These are phyloP conservation scores for Palythoa heliodiscus DNA, from an alignment of 92 coral and sea anemone genomes.

Conservation along the genomic window DNA sequence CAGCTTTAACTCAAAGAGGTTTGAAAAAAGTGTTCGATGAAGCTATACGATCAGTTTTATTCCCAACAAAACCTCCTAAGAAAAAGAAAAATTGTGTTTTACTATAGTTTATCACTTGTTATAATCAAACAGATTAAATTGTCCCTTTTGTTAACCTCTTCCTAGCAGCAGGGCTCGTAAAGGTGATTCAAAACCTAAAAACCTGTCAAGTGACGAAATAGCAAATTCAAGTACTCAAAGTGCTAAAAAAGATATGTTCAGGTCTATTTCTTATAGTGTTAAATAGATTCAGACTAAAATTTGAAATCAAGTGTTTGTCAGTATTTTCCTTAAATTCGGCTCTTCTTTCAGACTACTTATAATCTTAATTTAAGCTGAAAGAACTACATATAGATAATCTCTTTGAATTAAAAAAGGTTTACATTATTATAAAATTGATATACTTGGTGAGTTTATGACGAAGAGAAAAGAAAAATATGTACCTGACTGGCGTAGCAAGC, in stretches of 20 bases:
- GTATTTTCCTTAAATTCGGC: not conserved
- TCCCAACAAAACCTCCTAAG: constrained; percentile 59
- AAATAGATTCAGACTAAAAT: not conserved
- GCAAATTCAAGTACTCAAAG: not conserved
- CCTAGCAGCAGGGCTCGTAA: not conserved
- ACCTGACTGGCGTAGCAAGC: not conserved
- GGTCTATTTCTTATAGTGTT: not conserved
- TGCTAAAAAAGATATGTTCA: not conserved
- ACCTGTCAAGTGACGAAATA: not conserved
- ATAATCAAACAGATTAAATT: not conserved
- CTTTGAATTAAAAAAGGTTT: not conserved
- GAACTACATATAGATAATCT: not conserved
- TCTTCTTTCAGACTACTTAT: no score
- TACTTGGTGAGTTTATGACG: not conserved
- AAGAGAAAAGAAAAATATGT: not conserved
- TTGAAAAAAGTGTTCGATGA: constrained; percentile 68
- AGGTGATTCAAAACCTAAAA: not conserved
- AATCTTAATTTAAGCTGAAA: no score
- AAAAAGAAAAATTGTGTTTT: constrained; percentile 48
- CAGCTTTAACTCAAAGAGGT: constrained; percentile 66
- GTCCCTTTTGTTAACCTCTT: not conserved
- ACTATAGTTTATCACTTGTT: constrained; percentile 35
- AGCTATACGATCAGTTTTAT: constrained; percentile 63
- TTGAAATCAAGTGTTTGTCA: not conserved
- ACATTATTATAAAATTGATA: not conserved